Base-by-base conservation (phyloP, 2,113 vertebrate genomes). In the Oenanthe melanoleuca region DNA sequence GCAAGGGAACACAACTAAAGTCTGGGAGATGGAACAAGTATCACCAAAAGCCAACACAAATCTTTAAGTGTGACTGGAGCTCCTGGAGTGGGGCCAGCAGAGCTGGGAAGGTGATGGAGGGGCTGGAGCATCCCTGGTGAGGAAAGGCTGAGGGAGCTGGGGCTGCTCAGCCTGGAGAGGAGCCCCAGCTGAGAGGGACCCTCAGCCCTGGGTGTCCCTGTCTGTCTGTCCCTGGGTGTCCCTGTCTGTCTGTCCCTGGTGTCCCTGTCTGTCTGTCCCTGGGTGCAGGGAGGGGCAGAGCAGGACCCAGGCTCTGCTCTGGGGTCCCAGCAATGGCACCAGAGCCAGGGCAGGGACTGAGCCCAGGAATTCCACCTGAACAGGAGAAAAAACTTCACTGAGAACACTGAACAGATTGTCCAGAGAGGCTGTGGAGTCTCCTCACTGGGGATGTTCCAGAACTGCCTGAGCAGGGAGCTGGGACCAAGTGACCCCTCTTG, bases 61-160 rank as follows among this genome's bases (percentile, higher is more conserved):
- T 50, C 25, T 42, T 18, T 19, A 16, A 20, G 8, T 20, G 19
- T 28, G 47, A 33, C 16, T 19, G 1, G 53, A 60, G 13, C 28
- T 55, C 29, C 56, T 83, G 47, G 14, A 8, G 2, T 1, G 1
- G 14, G 17, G 2, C 7, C 22, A 61, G 23, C 1, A 2, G n/a
- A 26, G 29, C 29, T 61, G 33, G 2, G 55, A 11, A 70, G 18
- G 20, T 34, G 25, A 7, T 5, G 26, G 55, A 14, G 49, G 25
- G 10, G 3, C 5, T 49, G 49, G 9, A 37, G 11, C 8, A 42
- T 33, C 40, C 2, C 1, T 29, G 24, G 4, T 2, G 4, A 23
- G 63, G 55, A 31, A 34, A 56, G 2, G 63, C 18, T 61, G 79
- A 63, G 47, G n/a, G 28, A 82, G 34, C 21, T 56, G 60, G n/a